Base-by-base conservation (phyloP, 2,888 invertebrate genomes). In the Dynastes grantii region DNA sequence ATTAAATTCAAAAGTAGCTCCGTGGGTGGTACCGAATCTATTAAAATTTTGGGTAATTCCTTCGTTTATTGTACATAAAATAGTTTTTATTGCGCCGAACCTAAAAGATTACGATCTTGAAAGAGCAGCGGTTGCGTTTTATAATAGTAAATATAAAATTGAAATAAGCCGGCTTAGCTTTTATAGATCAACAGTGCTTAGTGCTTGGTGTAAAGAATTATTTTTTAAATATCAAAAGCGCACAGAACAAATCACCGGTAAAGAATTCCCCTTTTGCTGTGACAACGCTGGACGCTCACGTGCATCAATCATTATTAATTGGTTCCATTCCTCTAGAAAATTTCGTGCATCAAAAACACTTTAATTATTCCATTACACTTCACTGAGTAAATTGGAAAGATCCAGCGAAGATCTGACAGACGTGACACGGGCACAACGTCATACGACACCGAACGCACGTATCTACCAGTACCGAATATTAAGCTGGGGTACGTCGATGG, bases 261-360 rank as follows among this genome's bases (percentile, higher is more conserved):
- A 45, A 45, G 45, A 27, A 70, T 29, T 51, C 32, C 29, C 29
- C 70, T 70, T 51, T 70, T 13, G 29, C 51, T 27, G 13, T 11
- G 45, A 45, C 45, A 27, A 68, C 16, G 53, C 53, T 32, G 64
- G 13, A 55, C 11, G 45, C 45, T 11, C 45, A 58, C 32, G 64
- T 67, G 73, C 58, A 73, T 73, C 73, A 73, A 73, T 73, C 73
- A 58, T 58, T 37, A 73, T 73, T 73, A 73, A 73, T 73, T 73
- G 73, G 58, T 58, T 61, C 58, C n/a, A 32, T 58, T n/a, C 22
- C 22, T 53, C 13, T 73, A 4, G 45, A 73, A 27, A 58, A 73
- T 32, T 29, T 58, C 58, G 37, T 58, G 22, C 73, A 40, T 58
- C 58, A 40, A 58, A 58, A 13, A 58, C 73, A 73, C 73, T 73